phyloP scores from a whole-genome alignment of 1,140 invertebrate species.

The Rhagoletis pomonella region DNA sequence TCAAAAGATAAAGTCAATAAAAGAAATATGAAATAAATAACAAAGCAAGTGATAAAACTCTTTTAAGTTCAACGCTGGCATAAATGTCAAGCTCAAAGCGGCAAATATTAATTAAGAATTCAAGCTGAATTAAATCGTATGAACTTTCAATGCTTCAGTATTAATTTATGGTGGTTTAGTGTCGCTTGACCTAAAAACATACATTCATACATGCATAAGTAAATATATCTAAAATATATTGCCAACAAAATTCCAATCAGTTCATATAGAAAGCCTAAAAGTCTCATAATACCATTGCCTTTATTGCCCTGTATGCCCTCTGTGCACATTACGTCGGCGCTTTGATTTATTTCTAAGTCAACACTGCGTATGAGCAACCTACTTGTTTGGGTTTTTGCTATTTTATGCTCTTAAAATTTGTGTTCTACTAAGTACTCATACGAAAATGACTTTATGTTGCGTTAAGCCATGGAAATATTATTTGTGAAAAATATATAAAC shows the following conservation, averaged over 20 bases:
- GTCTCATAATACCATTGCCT: neutral
- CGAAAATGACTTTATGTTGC: constrained; percentile 1
- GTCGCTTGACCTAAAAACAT: neutral
- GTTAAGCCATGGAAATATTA: neutral
- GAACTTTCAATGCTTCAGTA: neutral
- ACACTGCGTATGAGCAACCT: constrained; percentile 3
- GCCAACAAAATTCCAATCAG: constrained; percentile 19
- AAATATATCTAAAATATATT: neutral
- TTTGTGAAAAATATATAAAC: neutral
- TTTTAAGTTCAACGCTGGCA: neutral
- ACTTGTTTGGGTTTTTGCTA: neutral
- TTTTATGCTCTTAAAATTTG: too few relatives aligned
- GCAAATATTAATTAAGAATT: neutral
- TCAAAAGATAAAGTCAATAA: neutral
- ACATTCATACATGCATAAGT: neutral
- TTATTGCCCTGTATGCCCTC: neutral
- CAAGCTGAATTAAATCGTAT: neutral
- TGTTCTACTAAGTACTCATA: too few relatives aligned
- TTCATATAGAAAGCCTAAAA: neutral
- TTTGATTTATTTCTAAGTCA: neutral
- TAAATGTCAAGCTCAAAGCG: neutral
- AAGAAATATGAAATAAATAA: neutral
- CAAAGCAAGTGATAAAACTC: neutral
- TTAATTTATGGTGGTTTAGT: constrained; percentile 8
- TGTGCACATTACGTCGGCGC: neutral